phyloP scores from a whole-genome alignment of 2,113 vertebrate species.

The Gadus macrocephalus region DNA sequence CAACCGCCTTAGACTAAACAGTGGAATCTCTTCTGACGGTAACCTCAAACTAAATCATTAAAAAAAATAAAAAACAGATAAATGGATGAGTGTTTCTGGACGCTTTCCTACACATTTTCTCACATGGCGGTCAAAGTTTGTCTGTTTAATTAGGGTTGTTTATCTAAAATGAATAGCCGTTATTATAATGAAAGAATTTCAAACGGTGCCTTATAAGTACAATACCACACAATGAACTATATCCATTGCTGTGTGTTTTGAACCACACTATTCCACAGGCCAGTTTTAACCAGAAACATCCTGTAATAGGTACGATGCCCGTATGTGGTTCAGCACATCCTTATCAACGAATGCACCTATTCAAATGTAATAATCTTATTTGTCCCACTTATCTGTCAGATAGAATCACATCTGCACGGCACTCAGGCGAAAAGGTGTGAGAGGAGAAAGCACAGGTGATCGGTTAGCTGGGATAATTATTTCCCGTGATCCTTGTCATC shows the following conservation, averaged over 20 bases:
- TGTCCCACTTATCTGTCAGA: conserved; percentile 32
- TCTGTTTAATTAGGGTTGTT: too few species aligned
- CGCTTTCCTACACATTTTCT: too few species aligned
- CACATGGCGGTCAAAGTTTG: too few species aligned
- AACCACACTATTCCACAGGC: background rate
- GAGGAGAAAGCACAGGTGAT: conserved; percentile 25
- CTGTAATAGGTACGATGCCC: conserved; percentile 4
- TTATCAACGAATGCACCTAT: conserved; percentile 7
- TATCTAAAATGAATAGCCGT: too few species aligned
- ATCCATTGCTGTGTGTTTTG: too few species aligned
- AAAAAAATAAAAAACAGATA: too few species aligned
- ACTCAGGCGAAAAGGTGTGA: conserved; percentile 46
- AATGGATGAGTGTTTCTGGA: too few species aligned
- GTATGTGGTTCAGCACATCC: conserved; percentile 17
- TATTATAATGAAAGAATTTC: too few species aligned
- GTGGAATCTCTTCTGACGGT: conserved; percentile 29
- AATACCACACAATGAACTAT: too few species aligned
- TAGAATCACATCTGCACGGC: conserved; percentile 39
- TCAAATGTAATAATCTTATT: conserved; percentile 19
- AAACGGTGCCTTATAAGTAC: too few species aligned
- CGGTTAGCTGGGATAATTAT: conserved; percentile 65
- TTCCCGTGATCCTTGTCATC: conserved; percentile 71
- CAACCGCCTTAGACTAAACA: conserved; percentile 54
- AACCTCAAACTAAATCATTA: too few species aligned
- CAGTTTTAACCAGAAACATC: background rate